These are phyloP conservation scores for Phataginus tetradactyla DNA, from an alignment of 2,797 vertebrate species.

Conservation along the genomic window DNA sequence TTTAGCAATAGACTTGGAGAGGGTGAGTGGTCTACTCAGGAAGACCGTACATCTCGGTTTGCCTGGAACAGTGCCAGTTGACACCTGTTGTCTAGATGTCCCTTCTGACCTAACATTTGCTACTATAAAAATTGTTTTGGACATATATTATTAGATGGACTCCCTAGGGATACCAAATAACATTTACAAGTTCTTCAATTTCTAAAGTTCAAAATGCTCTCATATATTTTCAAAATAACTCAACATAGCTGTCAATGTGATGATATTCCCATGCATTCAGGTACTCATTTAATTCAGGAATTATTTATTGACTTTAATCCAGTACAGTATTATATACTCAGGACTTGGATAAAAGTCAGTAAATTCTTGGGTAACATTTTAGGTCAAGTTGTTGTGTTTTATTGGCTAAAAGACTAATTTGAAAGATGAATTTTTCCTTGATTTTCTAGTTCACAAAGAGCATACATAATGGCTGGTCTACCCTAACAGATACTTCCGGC, in stretches of 20 bases:
- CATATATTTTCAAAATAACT: neutral
- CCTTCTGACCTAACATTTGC: constrained; percentile 25
- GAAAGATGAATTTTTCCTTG: constrained; percentile 61
- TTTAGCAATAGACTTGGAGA: constrained; percentile 7
- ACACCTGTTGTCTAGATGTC: neutral
- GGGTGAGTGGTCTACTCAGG: neutral
- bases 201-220: constrained; percentile 4
- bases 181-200: neutral
- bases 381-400: constrained; percentile 42
- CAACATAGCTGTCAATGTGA: neutral
- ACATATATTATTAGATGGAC: neutral
- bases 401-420: constrained; percentile 57
- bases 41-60: neutral
- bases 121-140: constrained; percentile 3
- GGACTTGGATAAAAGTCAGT: neutral
- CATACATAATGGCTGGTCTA: constrained; percentile 46
- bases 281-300: constrained; percentile 7
- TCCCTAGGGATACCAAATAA: neutral
- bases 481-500: constrained; percentile 40
- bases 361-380: constrained; percentile 33
- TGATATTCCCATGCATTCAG: neutral
- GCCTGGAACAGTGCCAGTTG: neutral
- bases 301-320: constrained; percentile 20
- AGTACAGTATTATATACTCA: neutral
- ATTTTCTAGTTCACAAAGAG: constrained; percentile 58